These are phyloP conservation scores for Eurytemora carolleeae DNA, from an alignment of 1,140 invertebrate species.

Conservation along the genomic window DNA sequence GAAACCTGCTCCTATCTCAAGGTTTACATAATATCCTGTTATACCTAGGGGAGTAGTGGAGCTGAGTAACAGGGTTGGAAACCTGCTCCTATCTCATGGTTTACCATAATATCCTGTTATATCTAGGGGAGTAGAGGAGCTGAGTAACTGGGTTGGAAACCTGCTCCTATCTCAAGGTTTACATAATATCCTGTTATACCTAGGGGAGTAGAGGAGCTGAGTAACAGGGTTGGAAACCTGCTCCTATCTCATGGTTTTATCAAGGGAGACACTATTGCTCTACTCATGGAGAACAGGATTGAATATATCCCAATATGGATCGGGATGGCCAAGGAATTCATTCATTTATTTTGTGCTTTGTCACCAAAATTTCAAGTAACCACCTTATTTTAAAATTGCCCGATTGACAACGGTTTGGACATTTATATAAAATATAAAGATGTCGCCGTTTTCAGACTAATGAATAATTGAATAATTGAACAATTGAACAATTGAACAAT, in stretches of 20 bases:
- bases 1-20: not conserved
- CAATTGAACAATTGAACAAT: too few species aligned
- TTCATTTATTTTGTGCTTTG: not conserved
- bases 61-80: not conserved
- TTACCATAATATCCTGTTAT: too few species aligned
- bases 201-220: not conserved
- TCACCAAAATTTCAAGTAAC: too few species aligned
- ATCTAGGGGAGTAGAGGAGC: too few species aligned
- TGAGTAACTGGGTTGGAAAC: too few species aligned
- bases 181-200: not conserved
- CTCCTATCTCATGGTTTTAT: conserved; percentile 24
- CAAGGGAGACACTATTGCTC: conserved; percentile 32
- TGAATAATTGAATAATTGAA: too few species aligned
- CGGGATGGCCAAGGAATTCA: conserved; percentile 25
- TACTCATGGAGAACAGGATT: conserved; percentile 34
- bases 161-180: not conserved
- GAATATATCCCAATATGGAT: conserved; percentile 34
- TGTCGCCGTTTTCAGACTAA: too few species aligned
- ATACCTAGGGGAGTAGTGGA: not conserved
- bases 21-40: not conserved
- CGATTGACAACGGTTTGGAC: too few species aligned
- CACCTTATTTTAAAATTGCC: too few species aligned
- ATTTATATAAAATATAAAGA: too few species aligned
- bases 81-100: too few species aligned
- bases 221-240: not conserved